Evolutionary conservation across 37 sponge, comb jelly and placozoan genomes (phyloP).

Genomic region (Spongilla lacustris): DNA sequence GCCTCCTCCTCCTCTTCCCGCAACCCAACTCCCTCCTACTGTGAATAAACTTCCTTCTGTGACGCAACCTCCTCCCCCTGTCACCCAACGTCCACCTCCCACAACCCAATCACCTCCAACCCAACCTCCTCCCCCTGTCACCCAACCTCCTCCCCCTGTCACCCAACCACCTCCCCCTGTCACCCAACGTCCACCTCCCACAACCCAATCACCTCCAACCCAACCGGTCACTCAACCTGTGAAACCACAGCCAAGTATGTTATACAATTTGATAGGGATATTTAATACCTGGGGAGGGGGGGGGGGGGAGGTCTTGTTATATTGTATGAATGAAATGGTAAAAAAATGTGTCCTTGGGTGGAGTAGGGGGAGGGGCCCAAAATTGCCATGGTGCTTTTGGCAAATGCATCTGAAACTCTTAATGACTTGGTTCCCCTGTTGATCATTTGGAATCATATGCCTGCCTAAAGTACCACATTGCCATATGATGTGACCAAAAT

Average conservation of each 20-base stretch:
- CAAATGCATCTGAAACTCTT: too few relatives aligned
- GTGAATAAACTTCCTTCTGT: not conserved
- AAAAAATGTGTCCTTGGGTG: too few relatives aligned
- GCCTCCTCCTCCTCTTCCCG: constrained; percentile 16
- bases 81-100: not conserved
- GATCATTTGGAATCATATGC: too few relatives aligned
- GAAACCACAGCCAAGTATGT: not conserved
- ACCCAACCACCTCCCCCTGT: not conserved
- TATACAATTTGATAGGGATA: not conserved
- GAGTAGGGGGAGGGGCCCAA: too few relatives aligned
- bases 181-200: not conserved
- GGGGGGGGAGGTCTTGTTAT: too few relatives aligned
- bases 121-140: not conserved
- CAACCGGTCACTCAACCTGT: not conserved
- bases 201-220: not conserved
- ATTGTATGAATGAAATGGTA: too few relatives aligned
- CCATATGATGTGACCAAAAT: too few relatives aligned
- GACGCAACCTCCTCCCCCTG: not conserved
- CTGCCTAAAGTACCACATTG: too few relatives aligned
- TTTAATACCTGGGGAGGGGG: too few relatives aligned
- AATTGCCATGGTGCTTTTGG: too few relatives aligned
- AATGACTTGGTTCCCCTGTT: too few relatives aligned
- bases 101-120: not conserved
- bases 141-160: not conserved
- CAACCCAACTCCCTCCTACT: not conserved